phyloP scores from a whole-genome alignment of 1,140 invertebrate species.

The Sinella curviseta region DNA sequence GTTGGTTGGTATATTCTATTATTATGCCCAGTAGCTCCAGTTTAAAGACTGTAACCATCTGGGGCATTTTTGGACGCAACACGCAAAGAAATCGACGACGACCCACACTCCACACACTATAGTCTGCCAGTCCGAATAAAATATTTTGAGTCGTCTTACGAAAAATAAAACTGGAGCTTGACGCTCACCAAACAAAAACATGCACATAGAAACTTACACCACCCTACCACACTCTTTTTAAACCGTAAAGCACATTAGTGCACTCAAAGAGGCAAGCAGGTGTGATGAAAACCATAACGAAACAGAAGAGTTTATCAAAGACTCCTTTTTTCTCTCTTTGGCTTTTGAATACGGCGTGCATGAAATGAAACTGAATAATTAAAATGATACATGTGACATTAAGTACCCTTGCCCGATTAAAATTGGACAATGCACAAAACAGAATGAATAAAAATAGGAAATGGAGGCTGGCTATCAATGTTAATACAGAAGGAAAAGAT shows the following conservation, averaged over 20 bases:
- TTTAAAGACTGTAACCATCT: too few species aligned
- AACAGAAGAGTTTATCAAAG: slow-evolving; percentile 10
- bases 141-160: too few species aligned
- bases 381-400: slow-evolving; percentile 17
- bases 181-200: background rate
- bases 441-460: background rate
- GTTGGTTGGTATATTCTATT: too few species aligned
- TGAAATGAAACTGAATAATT: slow-evolving; percentile 11
- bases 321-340: background rate
- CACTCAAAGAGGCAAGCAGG: slow-evolving; percentile 22
- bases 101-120: too few species aligned
- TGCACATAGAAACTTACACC: background rate
- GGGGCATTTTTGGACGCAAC: too few species aligned
- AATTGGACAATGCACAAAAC: background rate
- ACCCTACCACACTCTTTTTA: background rate
- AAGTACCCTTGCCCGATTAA: slow-evolving; percentile 20
- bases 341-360: background rate
- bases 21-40: too few species aligned
- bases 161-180: background rate
- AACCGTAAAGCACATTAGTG: background rate
- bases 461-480: slow-evolving; percentile 6
- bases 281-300: slow-evolving; percentile 26
- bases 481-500: too few species aligned
- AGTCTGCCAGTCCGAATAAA: too few species aligned
- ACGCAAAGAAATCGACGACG: too few species aligned